Evolutionary conservation across 2,888 invertebrate genomes (phyloP).

Genomic region (Seira sanloemensis): DNA sequence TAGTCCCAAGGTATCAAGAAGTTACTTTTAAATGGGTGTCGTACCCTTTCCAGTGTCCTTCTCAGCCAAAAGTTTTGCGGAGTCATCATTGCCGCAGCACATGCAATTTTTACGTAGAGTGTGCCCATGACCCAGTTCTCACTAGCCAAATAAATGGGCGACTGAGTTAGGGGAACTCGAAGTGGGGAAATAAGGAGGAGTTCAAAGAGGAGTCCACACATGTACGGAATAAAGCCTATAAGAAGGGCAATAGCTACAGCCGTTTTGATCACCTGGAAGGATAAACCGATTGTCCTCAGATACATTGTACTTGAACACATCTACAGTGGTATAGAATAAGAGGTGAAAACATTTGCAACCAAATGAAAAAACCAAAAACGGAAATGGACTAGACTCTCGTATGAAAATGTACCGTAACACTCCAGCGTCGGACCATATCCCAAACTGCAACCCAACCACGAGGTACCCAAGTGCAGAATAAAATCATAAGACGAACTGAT

Average conservation of each 20-base stretch:
- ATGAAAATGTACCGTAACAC: conserved; percentile 67
- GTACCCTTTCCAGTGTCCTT: conserved; percentile 88
- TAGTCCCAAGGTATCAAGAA: not conserved
- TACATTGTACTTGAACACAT: conserved; percentile 59
- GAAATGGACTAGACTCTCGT: conserved; percentile 28
- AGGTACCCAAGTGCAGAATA: conserved; percentile 91
- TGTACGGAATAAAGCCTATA: conserved; percentile 91
- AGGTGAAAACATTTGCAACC: conserved; percentile 42
- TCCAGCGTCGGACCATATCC: conserved; percentile 69
- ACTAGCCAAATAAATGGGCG: conserved; percentile 79
- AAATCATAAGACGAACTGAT: conserved; percentile 86
- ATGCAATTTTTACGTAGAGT: conserved; percentile 97
- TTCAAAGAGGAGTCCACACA: conserved; percentile 94
- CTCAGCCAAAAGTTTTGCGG: conserved; percentile 95
- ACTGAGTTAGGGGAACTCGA: conserved; percentile 93
- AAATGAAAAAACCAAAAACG: conserved; percentile 48
- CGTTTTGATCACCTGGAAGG: conserved; percentile 82
- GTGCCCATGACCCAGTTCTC: conserved; percentile 96
- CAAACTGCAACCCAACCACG: conserved; percentile 80
- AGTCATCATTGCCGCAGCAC: conserved; percentile 97
- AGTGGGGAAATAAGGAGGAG: conserved; percentile 94
- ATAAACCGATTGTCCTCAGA: conserved; percentile 65
- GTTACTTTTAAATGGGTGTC: no score
- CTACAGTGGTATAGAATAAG: conserved; percentile 52
- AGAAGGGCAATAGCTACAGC: conserved; percentile 83